phyloP scores from a whole-genome alignment of 2,797 vertebrate genomes.

The Fistularia tabacaria region DNA sequence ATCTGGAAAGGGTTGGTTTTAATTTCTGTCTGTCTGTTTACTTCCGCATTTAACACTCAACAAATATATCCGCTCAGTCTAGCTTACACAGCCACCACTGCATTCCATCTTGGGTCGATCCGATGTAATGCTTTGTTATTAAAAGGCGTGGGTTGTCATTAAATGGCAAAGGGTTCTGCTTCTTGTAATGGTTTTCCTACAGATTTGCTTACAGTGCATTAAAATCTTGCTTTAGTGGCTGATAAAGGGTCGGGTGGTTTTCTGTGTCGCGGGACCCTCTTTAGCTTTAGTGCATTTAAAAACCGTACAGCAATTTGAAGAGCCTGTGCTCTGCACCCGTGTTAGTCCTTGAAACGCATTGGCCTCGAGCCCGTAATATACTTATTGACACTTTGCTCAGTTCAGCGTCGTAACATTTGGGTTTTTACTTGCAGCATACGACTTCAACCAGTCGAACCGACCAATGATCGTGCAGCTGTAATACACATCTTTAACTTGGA shows the following conservation, averaged over 20 bases:
- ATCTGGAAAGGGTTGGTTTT: too few relatives aligned
- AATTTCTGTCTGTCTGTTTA: constrained; percentile 15
- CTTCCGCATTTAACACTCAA: too few relatives aligned
- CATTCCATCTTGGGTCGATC: too few relatives aligned
- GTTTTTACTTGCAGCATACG: not conserved
- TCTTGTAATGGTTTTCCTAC: constrained; percentile 52
- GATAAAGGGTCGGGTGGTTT: constrained; percentile 20
- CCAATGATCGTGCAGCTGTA: too few relatives aligned
- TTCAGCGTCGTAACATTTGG: not conserved
- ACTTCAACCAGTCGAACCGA: too few relatives aligned
- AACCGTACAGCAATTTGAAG: constrained; percentile 18
- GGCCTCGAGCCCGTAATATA: constrained; percentile 9
- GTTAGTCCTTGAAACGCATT: constrained; percentile 41
- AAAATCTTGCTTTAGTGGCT: constrained; percentile 31
- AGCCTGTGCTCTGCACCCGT: constrained; percentile 16
- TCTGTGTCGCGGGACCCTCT: constrained; percentile 22
- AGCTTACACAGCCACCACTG: too few relatives aligned
- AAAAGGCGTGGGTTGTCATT: constrained; percentile 41
- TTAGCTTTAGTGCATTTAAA: constrained; percentile 27
- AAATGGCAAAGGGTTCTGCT: constrained; percentile 27
- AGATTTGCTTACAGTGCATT: constrained; percentile 66
- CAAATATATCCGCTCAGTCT: too few relatives aligned
- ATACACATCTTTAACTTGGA: too few relatives aligned
- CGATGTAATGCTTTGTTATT: too few relatives aligned
- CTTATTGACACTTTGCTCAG: not conserved